Evolutionary conservation across 2,113 vertebrate species (phyloP).

Genomic region (Kryptolebias marmoratus): DNA sequence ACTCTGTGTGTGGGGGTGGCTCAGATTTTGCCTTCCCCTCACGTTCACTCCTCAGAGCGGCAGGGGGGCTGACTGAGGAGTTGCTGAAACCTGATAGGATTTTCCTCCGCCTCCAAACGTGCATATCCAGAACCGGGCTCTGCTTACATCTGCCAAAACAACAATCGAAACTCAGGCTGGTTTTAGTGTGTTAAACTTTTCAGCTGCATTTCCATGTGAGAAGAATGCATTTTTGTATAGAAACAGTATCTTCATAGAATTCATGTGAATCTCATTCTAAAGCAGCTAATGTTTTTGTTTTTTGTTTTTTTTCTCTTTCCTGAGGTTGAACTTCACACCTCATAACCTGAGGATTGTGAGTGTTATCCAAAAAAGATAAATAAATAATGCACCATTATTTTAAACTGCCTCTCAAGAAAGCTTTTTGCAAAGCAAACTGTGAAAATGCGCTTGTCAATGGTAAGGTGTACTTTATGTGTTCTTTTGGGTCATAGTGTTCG

Average conservation of each 20-base stretch:
- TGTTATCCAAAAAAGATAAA: constrained; percentile 17
- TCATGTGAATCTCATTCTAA: constrained; percentile 10
- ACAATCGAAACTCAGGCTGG: constrained; percentile 35
- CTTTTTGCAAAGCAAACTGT: constrained; percentile 26
- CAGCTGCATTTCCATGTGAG: constrained; percentile 40
- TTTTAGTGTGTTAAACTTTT: constrained; percentile 36
- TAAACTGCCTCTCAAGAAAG: constrained; percentile 14
- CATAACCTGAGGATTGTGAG: constrained; percentile 21
- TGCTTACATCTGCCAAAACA: constrained; percentile 54
- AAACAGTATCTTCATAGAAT: background rate
- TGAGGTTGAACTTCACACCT: background rate
- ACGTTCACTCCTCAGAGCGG: constrained; percentile 56
- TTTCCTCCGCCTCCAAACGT: constrained; percentile 38
- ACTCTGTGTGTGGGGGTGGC: constrained; percentile 61
- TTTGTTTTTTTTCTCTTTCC: background rate
- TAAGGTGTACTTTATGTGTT: constrained; percentile 31
- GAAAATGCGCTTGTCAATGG: constrained; percentile 18
- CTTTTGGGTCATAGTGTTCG: constrained; percentile 36
- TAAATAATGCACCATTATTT: constrained; percentile 24
- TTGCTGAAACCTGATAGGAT: constrained; percentile 72
- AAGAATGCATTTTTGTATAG: constrained; percentile 16
- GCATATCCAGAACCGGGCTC: constrained; percentile 9
- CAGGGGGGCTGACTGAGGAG: constrained; percentile 33
- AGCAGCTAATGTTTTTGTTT: background rate
- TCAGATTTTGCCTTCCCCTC: constrained; percentile 68